Percentiles rank a stretch among this genome's conserved stretches.
These are phyloP conservation scores for Spongia lamella DNA, from an alignment of 37 sponge, comb jelly and placozoan genomes.

Conservation along the genomic window DNA sequence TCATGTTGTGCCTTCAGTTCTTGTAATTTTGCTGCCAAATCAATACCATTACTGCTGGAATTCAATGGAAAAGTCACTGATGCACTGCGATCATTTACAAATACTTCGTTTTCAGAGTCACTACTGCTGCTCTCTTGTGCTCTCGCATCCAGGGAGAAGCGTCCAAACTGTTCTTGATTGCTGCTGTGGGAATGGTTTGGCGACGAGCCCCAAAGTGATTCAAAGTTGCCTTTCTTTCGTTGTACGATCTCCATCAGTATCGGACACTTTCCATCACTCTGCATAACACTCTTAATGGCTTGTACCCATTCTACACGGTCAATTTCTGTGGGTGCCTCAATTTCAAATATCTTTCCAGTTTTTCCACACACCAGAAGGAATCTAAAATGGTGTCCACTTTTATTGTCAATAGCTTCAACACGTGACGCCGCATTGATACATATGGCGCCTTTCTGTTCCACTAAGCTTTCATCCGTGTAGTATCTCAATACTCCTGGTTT, in stretches of 20 bases:
- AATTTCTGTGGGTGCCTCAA: conserved; percentile 1
- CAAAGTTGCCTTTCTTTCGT: no score
- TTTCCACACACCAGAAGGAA: conserved; percentile 6
- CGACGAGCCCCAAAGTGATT: no score
- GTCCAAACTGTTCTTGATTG: not conserved
- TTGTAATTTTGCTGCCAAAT: no score
- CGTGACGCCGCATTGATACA: not conserved
- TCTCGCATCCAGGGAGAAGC: no score
- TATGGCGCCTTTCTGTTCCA: conserved; percentile 8
- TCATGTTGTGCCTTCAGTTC: no score
- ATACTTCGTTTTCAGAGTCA: no score
- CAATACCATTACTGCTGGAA: no score
- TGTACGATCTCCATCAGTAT: not conserved
- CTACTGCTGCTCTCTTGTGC: no score
- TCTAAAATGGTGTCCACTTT: conserved; percentile 5
- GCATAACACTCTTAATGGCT: not conserved
- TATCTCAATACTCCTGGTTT: conserved; percentile 17
- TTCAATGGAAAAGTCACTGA: no score
- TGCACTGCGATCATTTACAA: no score
- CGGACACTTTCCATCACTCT: not conserved
- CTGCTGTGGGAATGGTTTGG: not conserved
- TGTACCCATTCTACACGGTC: conserved; percentile 8
- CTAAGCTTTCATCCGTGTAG: conserved; percentile 2
- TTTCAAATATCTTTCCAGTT: conserved; percentile 15
- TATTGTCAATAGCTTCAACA: conserved; percentile 17